Percentiles rank a stretch among this genome's conserved stretches.
These are phyloP conservation scores for Eudasyphora cyanicolor DNA, from an alignment of 2,888 invertebrate genomes.

Conservation along the genomic window DNA sequence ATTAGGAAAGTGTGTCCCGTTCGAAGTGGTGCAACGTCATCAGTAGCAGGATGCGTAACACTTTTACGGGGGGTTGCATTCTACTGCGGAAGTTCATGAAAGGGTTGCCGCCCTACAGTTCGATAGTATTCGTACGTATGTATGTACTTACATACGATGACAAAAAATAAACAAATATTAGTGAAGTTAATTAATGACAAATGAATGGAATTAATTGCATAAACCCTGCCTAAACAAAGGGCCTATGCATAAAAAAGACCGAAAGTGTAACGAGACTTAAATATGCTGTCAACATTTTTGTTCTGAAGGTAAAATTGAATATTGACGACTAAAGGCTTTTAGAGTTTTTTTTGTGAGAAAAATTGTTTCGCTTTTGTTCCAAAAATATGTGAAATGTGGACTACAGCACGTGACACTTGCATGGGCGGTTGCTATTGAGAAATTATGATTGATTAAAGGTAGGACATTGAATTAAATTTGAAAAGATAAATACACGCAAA, in stretches of 20 bases:
- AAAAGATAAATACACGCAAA: too few relatives aligned
- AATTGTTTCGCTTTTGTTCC: not conserved
- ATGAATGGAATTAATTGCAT: constrained; percentile 52
- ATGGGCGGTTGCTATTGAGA: constrained; percentile 34
- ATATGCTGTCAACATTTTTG: constrained; percentile 25
- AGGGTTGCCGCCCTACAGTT: constrained; percentile 33
- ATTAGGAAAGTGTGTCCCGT: constrained; percentile 40
- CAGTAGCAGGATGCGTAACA: constrained; percentile 17
- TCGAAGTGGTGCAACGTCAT: not conserved
- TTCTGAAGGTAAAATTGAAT: not conserved
- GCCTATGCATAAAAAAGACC: not conserved
- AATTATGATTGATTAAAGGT: constrained; percentile 55
- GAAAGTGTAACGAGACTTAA: not conserved
- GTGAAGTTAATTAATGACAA: constrained; percentile 51
- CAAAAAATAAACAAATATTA: constrained; percentile 34
- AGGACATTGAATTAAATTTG: too few relatives aligned
- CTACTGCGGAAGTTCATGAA: constrained; percentile 1
- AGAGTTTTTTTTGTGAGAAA: too few relatives aligned
- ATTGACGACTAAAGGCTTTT: not conserved
- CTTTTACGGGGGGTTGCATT: constrained; percentile 1
- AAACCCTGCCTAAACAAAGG: constrained; percentile 23
- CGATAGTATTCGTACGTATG: not conserved
- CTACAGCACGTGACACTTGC: constrained; percentile 50
- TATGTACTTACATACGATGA: not conserved
- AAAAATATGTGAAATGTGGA: not conserved